Conservation (phyloP, 2,113 vertebrate genomes). For the Brachyistius frenatus region DNA sequence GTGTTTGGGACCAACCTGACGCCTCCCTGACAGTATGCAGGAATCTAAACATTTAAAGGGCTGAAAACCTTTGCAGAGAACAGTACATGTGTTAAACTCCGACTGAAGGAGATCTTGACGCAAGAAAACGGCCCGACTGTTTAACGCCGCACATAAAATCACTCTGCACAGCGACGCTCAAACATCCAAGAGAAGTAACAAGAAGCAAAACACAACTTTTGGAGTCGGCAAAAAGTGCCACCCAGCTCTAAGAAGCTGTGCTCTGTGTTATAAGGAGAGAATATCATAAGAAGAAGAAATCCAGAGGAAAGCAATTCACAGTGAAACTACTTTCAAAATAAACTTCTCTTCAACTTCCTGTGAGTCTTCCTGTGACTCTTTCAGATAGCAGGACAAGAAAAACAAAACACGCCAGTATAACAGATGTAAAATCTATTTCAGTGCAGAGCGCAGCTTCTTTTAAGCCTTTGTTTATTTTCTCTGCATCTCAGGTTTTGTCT, state of each 20-base stretch:
- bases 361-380: slow-evolving; percentile 20
- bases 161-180: neutral
- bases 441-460: slow-evolving; percentile 24
- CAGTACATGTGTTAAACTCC: too few relatives aligned
- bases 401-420: slow-evolving; percentile 50
- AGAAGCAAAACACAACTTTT: neutral
- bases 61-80: too few relatives aligned
- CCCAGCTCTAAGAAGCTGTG: neutral
- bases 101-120: too few relatives aligned
- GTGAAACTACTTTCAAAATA: slow-evolving; percentile 65
- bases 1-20: neutral
- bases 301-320: slow-evolving; percentile 9
- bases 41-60: too few relatives aligned
- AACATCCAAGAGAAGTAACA: neutral
- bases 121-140: too few relatives aligned
- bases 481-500: slow-evolving; percentile 75
- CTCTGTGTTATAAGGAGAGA: slow-evolving; percentile 13
- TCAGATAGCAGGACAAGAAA: slow-evolving; percentile 62
- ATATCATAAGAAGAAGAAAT: slow-evolving; percentile 12
- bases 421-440: slow-evolving; percentile 79
- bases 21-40: too few relatives aligned
- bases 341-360: slow-evolving; percentile 50
- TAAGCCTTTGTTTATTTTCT: slow-evolving; percentile 70
- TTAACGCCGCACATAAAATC: neutral
- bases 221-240: neutral